Evolutionary conservation across 2,113 vertebrate genomes (phyloP), one percentile per base, ranked within the genome.

Genomic region (Lepidothrix coronata): DNA sequence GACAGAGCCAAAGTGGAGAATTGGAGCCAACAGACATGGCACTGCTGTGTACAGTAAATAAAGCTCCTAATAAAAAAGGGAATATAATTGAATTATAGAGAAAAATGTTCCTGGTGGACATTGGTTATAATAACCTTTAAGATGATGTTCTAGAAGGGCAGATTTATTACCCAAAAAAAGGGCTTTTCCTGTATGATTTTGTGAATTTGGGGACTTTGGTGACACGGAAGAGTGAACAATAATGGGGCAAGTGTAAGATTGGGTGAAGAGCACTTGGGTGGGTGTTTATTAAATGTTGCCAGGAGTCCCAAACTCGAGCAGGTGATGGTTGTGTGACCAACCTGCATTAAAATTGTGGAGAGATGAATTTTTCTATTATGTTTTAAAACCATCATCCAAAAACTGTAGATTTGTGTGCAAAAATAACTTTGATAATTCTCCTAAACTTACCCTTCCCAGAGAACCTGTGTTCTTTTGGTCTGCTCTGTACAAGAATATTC

Each of bases 241-340:
- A 11, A 13, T 0, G 0, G 51, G 49, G 19, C 6, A 27, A 55
- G 12, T 2, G 41, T 37, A 49, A 19, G 37, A 8, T 44, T 15
- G 4, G 0, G 31, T n/a, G 48, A 24, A 8, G 8, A 5, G 31
- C 5, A 3, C 68, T 54, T 33, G 58, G 49, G 2, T 41, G 79
- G 39, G 0, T 16, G 33, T 24, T 43, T 5, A 11, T 22, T 19
- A 17, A 13, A 6, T 18, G 2, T 19, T 58, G 37, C 41, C 74
- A 35, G 33, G 37, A 28, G 27, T 9, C 21, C 35, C 9, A 6
- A 10, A 74, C 41, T 58, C 0, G 1, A 62, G 54, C 28, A 28
- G 58, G 46, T 31, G 72, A 6, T 5, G 9, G 35, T 28, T 17
- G 9, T 27, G 51, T 44, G 52, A 31, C 25, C 16, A 30, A 63